Evolutionary conservation across 2,888 invertebrate genomes (phyloP), one percentile per base, ranked within the genome.

Genomic region (Agrypnus murinus): DNA sequence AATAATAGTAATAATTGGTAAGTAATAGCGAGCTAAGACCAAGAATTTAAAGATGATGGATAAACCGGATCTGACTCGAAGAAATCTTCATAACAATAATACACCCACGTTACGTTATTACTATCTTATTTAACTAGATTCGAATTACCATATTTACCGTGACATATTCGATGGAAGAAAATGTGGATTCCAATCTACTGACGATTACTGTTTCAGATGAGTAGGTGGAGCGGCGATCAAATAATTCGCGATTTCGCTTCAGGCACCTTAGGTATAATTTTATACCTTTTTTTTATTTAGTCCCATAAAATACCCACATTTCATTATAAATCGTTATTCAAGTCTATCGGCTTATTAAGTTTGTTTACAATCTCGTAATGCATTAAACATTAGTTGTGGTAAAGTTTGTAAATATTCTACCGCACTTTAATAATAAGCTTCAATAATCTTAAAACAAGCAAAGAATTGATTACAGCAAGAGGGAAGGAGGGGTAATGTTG

Each of bases 71-170:
- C 12, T 10, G 32, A 50, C 31, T 12, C 12, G 12, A 43, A 43
- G 43, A 43, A 43, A n/a, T 25, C 15, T 17, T 38, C 55, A 15
- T 36, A 36, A 55, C 19, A 36, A 19, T n/a, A n/a, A n/a, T 36
- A 55, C 55, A 17, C 55, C 55, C 38, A 55, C 55, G n/a, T 55
- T 4, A n/a, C 25, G 38, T 38, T 38, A 55, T 55, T 55, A 55
- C 17, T 9, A 55, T 17, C 17, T 55, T 55, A 17, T 17, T 55
- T 36, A 55, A 17, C 15, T 38, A 12, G 2, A 15, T 55, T 38
- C 14, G 36, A 55, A 55, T 55, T 55, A 17, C 36, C 34, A 55
- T 55, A n/a, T 55, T 15, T 55, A 15, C 34, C 10, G 12, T 50
- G 50, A 12, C 8, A 9, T 31, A 31, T 50, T 50, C 14, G 31